Evolutionary conservation across 2,888 invertebrate genomes (phyloP), one percentile per base, ranked within the genome.

Genomic region (Drosophila siamana): DNA sequence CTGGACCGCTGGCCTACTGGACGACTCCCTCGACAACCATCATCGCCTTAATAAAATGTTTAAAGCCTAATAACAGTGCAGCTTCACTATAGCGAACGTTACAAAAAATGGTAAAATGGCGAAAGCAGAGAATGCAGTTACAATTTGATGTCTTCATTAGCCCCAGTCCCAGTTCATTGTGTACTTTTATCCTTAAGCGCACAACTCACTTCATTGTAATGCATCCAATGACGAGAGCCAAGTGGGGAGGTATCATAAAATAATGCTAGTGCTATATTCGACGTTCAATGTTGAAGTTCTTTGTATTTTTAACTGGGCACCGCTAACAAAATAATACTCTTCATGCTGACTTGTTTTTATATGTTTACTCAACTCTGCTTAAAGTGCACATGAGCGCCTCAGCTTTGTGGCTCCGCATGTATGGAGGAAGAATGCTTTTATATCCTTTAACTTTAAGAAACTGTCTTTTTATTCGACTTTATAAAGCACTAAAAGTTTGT

Each of bases 1-100:
- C 11, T 4, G 33, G 33, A 33, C 33, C 2, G 33, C 33, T 5
- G 33, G 33, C 11, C 33, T 33, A 33, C 33, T 28, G 9, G n/a
- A 41, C 8, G 13, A 9, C 26, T 9, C 22, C n/a, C 19, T 16
- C 24, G 19, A 11, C n/a, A 7, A 11, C 22, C 5, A 13, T 47
- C 16, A 38, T 15, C 24, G 19, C 24, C 19, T 36, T 40, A 38
- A 43, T 46, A 43, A 43, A 48, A 15, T 44, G 47, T 9, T 56
- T 36, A 19, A 54, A 57, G 6, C 13, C 19, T 4, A 28, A 57
- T 4, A 8, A 48, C 40, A 50, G 19, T 41, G 4, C 4, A 30
- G 30, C 28, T 22, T 19, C 9, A 5, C 40, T 33, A 43, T 24
- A 51, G n/a, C 8, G 36, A 47, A 47, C 36, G 11, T 4, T 5